Percentiles rank a stretch among this genome's conserved stretches.
These are phyloP conservation scores for Enteromius fasciolatus DNA, from an alignment of 2,797 vertebrate species.

Conservation along the genomic window DNA sequence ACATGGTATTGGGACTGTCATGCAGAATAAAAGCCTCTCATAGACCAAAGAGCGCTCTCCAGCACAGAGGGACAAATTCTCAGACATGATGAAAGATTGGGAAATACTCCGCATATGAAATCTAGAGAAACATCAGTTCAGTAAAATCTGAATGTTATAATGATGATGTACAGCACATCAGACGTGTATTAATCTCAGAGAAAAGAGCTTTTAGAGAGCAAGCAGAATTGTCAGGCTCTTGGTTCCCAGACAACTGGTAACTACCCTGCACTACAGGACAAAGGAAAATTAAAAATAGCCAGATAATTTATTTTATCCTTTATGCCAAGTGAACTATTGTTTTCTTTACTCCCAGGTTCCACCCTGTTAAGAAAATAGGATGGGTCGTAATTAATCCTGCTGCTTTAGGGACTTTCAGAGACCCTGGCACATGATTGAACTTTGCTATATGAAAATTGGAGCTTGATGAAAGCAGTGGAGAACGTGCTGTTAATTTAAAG, in stretches of 20 bases:
- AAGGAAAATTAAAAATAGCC: not conserved
- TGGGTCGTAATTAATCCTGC: slow-evolving; percentile 21
- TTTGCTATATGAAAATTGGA: slow-evolving; percentile 64
- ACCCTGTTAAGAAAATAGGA: slow-evolving; percentile 2
- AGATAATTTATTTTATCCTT: not conserved
- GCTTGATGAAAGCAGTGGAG: slow-evolving; percentile 68
- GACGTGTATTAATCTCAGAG: not conserved
- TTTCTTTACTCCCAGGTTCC: not conserved
- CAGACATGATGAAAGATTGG: slow-evolving; percentile 75
- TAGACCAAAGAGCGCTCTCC: slow-evolving; percentile 32
- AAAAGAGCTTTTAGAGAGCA: slow-evolving; percentile 12
- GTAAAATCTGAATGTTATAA: slow-evolving; percentile 15
- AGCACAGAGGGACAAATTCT: slow-evolving; percentile 19
- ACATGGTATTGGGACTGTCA: not conserved
- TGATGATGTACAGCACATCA: not conserved
- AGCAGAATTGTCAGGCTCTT: not conserved
- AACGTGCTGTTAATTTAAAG: slow-evolving; percentile 63
- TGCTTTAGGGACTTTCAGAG: not conserved
- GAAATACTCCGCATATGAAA: slow-evolving; percentile 64
- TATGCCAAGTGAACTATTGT: not conserved
- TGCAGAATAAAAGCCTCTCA: slow-evolving; percentile 32
- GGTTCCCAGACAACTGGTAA: not conserved
- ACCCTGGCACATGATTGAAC: slow-evolving; percentile 22
- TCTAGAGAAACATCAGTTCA: slow-evolving; percentile 33
- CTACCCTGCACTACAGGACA: not conserved